phyloP scores from a whole-genome alignment of 2,888 invertebrate genomes.

The Erebia palarica region DNA sequence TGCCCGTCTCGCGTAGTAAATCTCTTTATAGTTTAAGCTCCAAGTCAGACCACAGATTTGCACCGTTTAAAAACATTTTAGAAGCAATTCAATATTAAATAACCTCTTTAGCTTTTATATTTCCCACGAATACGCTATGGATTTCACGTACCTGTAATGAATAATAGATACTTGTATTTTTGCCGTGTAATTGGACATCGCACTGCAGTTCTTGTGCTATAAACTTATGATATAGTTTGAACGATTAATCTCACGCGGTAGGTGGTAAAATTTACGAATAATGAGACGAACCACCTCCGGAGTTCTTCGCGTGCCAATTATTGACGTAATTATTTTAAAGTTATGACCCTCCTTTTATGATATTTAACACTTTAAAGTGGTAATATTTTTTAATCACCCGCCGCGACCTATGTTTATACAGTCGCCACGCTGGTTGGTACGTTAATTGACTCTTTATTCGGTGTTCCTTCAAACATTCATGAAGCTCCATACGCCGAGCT shows the following conservation, averaged over 20 bases:
- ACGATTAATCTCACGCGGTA: slow-evolving; percentile 79
- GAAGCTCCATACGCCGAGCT: slow-evolving; percentile 35
- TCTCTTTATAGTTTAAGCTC: background rate
- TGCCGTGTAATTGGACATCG: slow-evolving; percentile 73
- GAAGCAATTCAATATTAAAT: slow-evolving; percentile 8
- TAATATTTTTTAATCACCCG: slow-evolving; percentile 71
- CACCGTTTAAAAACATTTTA: background rate
- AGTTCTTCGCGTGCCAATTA: slow-evolving; percentile 78
- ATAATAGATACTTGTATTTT: slow-evolving; percentile 77
- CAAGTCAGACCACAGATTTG: background rate
- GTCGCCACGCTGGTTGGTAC: slow-evolving; percentile 57
- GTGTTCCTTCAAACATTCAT: slow-evolving; percentile 49
- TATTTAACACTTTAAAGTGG: slow-evolving; percentile 71
- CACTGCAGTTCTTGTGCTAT: slow-evolving; percentile 56
- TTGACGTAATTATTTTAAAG: slow-evolving; percentile 81
- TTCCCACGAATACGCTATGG: slow-evolving; percentile 25
- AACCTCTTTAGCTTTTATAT: slow-evolving; percentile 31
- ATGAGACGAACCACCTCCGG: slow-evolving; percentile 68
- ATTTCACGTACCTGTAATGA: slow-evolving; percentile 44
- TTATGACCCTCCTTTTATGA: slow-evolving; percentile 73
- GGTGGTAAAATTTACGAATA: slow-evolving; percentile 78
- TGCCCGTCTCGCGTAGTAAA: no score
- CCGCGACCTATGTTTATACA: slow-evolving; percentile 58
- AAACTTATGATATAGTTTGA: slow-evolving; percentile 79
- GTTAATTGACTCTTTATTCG: slow-evolving; percentile 69